Evolutionary conservation across 2,113 vertebrate species (phyloP), one percentile per base, ranked within the genome.

Genomic region (Dicerorhinus sumatrensis): DNA sequence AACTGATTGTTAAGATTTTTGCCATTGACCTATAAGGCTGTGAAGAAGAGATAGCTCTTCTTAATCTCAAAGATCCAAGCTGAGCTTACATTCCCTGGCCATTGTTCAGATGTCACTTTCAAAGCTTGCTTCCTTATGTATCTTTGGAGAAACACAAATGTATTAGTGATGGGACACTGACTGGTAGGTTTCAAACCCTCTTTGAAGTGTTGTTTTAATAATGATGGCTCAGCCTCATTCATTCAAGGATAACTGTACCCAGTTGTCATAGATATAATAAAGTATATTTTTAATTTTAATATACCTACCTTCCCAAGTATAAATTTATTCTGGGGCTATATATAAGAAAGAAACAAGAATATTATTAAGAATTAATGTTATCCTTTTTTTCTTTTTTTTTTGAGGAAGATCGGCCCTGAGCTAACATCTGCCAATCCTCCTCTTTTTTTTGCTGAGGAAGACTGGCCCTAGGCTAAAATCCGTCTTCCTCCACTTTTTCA

Each of bases 1-100:
- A 98, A 98, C 94, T 98, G 94, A 98, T 97, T 98, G 87, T 97
- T 95, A 86, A 97, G 94, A 95, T 97, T 97, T 97, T 97, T 96
- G 89, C 97, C 97, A 91, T n/a, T 97, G 97, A 98, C 96, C 91
- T 97, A 96, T 77, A 94, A 86, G 85, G 42, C 91, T 97, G 72
- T 98, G 97, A 95, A 85, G 89, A 94, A 62, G 81, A 94, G 86
- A 92, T 97, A 95, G 91, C 82, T 96, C 86, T 98, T 72, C 89
- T 46, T 97, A 97, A 94, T 98, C 97, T 89, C 36, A 75, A 92
- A 72, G 72, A 98, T 97, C 95, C 67, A 46, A 31, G 36, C 88
- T 23, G 48, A 85, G 75, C 72, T 96, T 96, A 85, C 14, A 86
- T 0, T 21, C 33, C 7, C 9, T 75, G 36, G 8, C n/a, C 95